Base-by-base conservation (phyloP, 1,140 invertebrate genomes). In the Drosophila kanapiae region DNA sequence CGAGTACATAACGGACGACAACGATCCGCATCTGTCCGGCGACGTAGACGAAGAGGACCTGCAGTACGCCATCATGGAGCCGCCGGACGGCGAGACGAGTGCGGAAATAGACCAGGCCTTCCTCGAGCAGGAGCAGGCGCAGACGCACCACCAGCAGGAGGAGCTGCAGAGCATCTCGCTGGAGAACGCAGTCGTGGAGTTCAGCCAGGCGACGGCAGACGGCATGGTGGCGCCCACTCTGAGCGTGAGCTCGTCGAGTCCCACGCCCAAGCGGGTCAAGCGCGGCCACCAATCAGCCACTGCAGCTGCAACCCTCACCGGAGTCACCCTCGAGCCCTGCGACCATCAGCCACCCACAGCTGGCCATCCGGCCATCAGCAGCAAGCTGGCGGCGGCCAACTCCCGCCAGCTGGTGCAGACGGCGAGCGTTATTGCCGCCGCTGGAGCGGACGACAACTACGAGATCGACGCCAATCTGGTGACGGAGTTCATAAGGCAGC, bases 401-500 rank as follows among this genome's bases (percentile, higher is more conserved):
- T 92, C 88, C 4, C 78, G 91, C 0, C 85, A 91, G 42, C 29
- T 92, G 51, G 88, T 86, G 23, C 88, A 91, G 31, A 92, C 91
- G 1, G 91, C 91, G 6, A 91, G 80, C n/a, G 90, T 91, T 2
- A 92, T 92, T 53, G 91, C 91, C 0, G 87, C 91, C 4, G 84
- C 87, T 0, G 91, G 82, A 4, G 72, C 82, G 6, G 82, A 90
- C 62, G 88, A 92, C 56, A 90, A 91, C 57, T 90, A 81, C 37
- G 91, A 92, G 37, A 90, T 92, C 18, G 91, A 92, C 53, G 82
- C 87, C 1, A 91, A 92, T 72, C 69, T 92, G 14, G 82, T 91
- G 8, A 91, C 91, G 0, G 92, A 93, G 63, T 93, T 93, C 56
- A 91, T 93, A 31, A 72, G 72, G 2, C 80, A 85, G 47, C 92